These are phyloP conservation scores for Tympanuchus pallidicinctus DNA, from an alignment of 2,113 vertebrate genomes.

Conservation along the genomic window DNA sequence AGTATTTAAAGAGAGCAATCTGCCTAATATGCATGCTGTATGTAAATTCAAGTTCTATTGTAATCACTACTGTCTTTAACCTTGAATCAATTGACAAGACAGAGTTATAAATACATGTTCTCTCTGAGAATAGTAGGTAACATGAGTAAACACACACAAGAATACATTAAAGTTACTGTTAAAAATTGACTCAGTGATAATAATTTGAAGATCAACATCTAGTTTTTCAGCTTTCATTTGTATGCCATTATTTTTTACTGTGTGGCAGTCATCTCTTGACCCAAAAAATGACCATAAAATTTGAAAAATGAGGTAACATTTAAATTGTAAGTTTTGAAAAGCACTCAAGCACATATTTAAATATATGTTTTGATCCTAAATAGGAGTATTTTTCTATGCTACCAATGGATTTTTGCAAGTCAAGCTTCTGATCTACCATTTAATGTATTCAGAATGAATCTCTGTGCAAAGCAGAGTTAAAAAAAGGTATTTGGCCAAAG, in stretches of 20 bases:
- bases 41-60: not conserved
- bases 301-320: not conserved
- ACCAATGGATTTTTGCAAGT: not conserved
- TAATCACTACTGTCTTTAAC: conserved; percentile 30
- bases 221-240: not conserved
- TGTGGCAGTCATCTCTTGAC: not conserved
- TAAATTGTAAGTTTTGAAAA: not conserved
- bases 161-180: not conserved
- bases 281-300: not conserved
- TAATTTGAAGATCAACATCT: not conserved
- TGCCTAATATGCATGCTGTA: not conserved
- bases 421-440: not conserved
- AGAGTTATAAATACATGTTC: not conserved
- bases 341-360: not conserved
- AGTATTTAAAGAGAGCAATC: not conserved
- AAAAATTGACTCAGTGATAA: conserved; percentile 17
- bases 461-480: not conserved
- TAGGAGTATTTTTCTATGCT: not conserved
- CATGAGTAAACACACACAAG: not conserved
- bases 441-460: not conserved
- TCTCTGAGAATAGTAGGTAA: not conserved
- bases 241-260: not conserved
- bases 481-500: not conserved
- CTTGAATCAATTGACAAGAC: conserved; percentile 29
- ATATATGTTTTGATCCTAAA: not conserved